Evolutionary conservation across 2,797 vertebrate genomes (phyloP).

Genomic region (Loris lydekkerianus): DNA sequence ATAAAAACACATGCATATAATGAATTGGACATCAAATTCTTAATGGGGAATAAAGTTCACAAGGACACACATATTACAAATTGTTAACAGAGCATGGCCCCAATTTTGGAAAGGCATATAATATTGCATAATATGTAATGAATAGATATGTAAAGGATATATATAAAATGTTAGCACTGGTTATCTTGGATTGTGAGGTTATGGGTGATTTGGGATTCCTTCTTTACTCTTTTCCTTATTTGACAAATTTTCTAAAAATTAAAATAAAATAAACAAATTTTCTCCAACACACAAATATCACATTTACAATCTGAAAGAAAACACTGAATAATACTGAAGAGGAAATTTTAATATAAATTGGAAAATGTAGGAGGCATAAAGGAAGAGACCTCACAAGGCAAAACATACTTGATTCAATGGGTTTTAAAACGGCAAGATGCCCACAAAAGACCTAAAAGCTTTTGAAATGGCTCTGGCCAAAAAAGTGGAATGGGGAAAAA

Average conservation of each 20-base stretch:
- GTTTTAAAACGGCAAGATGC: conserved; percentile 37
- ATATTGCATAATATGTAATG: conserved; percentile 46
- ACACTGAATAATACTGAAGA: conserved; percentile 68
- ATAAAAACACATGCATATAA: conserved; percentile 1
- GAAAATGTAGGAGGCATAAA: conserved; percentile 48
- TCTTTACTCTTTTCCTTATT: conserved; percentile 72
- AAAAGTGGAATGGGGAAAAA: conserved; percentile 16
- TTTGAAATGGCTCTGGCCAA: conserved; percentile 10
- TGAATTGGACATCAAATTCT: conserved; percentile 21
- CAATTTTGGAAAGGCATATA: conserved; percentile 53
- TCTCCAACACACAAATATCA: conserved; percentile 66
- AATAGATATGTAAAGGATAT: conserved; percentile 70
- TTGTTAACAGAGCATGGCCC: conserved; percentile 41
- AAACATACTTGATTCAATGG: not conserved
- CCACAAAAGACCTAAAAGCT: not conserved
- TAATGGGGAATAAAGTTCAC: not conserved
- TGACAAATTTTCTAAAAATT: conserved; percentile 64
- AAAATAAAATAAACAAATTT: conserved; percentile 74
- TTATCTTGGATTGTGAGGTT: conserved; percentile 67
- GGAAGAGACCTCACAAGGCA: not conserved
- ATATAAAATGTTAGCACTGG: conserved; percentile 67
- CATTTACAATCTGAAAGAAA: conserved; percentile 73
- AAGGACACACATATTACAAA: not conserved
- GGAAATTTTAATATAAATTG: conserved; percentile 47
- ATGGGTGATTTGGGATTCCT: conserved; percentile 67